Conservation (phyloP, 2,888 invertebrate species). For the Portevinia maculata region DNA sequence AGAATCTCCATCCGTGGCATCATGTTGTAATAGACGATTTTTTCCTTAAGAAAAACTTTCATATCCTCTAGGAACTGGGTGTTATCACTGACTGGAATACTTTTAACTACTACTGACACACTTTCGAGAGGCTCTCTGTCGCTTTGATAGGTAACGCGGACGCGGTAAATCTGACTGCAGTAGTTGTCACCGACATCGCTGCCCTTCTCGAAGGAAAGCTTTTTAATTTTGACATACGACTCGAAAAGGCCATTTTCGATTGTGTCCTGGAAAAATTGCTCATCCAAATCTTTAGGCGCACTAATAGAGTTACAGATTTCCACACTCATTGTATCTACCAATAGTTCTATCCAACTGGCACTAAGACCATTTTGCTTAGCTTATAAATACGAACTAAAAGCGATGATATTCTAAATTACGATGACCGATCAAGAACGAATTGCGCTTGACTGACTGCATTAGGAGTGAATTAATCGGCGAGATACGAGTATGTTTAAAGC, state of each 20-base stretch:
- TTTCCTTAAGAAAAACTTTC: conserved; percentile 81
- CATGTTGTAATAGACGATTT: conserved; percentile 78
- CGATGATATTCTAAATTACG: too few species aligned
- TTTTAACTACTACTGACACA: conserved; percentile 75
- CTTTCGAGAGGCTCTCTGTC: conserved; percentile 13
- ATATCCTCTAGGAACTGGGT: conserved; percentile 78
- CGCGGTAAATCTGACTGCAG: conserved; percentile 76
- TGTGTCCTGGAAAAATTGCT: conserved; percentile 72
- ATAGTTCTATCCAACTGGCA: too few species aligned
- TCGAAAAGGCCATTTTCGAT: conserved; percentile 70
- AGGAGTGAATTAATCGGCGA: neutral
- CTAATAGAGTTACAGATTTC: conserved; percentile 55
- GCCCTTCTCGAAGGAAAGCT: conserved; percentile 69
- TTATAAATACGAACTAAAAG: too few species aligned
- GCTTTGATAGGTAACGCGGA: conserved; percentile 51
- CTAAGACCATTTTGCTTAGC: too few species aligned
- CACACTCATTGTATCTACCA: conserved; percentile 69
- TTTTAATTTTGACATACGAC: conserved; percentile 43
- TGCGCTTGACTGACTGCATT: neutral
- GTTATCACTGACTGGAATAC: conserved; percentile 63
- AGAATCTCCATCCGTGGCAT: conserved; percentile 80
- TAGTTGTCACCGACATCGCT: conserved; percentile 75
- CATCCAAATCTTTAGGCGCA: conserved; percentile 57
- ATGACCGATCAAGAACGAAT: too few species aligned
- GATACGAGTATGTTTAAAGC: too few species aligned